Evolutionary conservation across 2,113 vertebrate genomes (phyloP).

Genomic region (Alligator mississippiensis): DNA sequence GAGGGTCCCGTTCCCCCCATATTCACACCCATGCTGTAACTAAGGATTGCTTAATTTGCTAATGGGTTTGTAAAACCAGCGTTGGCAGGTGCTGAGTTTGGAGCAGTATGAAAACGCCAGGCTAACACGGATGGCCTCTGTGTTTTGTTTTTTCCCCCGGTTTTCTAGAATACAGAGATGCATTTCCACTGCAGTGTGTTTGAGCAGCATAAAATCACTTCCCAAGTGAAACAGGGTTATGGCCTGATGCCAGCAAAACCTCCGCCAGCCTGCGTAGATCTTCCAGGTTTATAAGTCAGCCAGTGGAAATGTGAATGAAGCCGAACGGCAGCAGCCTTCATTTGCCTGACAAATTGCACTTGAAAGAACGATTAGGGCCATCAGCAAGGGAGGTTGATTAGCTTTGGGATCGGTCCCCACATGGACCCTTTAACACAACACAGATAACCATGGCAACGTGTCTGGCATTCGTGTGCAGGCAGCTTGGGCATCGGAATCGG

Average conservation of each 20-base stretch:
- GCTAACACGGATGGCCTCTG: background rate
- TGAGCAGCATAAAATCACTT: background rate
- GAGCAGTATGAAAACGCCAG: background rate
- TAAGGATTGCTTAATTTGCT: background rate
- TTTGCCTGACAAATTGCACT: background rate
- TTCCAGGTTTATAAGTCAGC: constrained; percentile 64
- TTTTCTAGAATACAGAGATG: background rate
- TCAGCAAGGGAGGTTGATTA: background rate
- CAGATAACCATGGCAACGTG: constrained; percentile 78
- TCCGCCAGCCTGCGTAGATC: background rate
- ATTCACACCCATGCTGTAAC: background rate
- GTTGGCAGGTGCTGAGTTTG: background rate
- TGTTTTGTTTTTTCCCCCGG: background rate
- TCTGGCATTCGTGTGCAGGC: background rate
- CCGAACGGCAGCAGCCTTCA: background rate
- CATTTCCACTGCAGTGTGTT: background rate
- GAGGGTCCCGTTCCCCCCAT: background rate
- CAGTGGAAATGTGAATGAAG: constrained; percentile 81
- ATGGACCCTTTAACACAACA: constrained; percentile 67
- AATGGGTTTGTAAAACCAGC: background rate
- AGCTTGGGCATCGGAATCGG: background rate
- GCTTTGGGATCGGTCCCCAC: background rate
- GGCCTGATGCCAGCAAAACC: constrained; percentile 25
- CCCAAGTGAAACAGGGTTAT: background rate
- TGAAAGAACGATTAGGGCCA: background rate